Base-by-base conservation (phyloP, 2,797 vertebrate species). In the Anguilla anguilla region DNA sequence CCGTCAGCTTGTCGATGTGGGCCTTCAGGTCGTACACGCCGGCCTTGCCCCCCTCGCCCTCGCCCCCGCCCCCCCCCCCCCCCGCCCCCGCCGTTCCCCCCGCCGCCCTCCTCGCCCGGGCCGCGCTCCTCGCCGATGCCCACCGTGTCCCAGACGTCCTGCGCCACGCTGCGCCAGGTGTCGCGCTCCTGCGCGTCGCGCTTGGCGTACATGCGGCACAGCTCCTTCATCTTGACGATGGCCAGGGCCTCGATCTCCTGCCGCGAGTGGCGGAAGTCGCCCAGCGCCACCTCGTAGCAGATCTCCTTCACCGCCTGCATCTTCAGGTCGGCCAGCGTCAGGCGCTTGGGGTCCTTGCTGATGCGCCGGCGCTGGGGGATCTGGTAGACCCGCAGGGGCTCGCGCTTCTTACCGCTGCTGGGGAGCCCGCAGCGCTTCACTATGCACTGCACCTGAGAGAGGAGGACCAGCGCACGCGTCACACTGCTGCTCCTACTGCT, bases 231-330 rank as follows among this genome's bases (percentile, higher is more conserved):
- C 94, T 99, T 99, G 13, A 99, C 98, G 49, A 99, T 99, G 85
- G 99, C 98, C 93, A 99, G 93, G 19, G 99, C 98, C 93, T 99
- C 99, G 0, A 99, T 99, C 95, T 99, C 99, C 95, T 99, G 99
- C 85, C 99, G 96, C 39, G 96, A 98, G 91, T 99, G 99, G 85
- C 97, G 97, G 92, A 99, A 99, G 92, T 99, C 99, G 49, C 99
- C 99, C 90, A 99, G 97, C 0, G 99, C 99, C 74, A 99, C 99
- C 94, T 99, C 98, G 39, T 99, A 99, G 93, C 99, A 99, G 89
- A 99, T 99, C 94, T 99, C 98, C 94, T 99, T 99, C 72, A 99
- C 99, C 0, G 99, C 99, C 94, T 99, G 98, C 94, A 99, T 99
- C 95, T 99, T 99, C 92, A 99, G 94, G 93, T 99, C 99, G 0